Base-by-base conservation (phyloP, 2,888 invertebrate species). In the Kuschelorhynchus macadamiae region DNA sequence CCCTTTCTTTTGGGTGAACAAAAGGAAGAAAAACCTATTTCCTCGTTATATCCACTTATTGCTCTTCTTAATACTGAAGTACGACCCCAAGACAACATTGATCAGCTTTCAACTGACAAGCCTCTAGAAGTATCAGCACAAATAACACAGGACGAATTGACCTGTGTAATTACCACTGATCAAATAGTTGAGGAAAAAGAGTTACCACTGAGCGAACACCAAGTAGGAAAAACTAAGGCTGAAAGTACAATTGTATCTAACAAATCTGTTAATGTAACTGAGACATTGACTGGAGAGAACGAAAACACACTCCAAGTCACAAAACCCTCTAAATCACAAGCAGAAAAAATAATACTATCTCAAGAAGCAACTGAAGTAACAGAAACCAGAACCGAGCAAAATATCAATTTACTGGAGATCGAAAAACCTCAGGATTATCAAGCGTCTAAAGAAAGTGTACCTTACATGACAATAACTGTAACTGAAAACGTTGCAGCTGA, bases 131-230 rank as follows among this genome's bases (percentile, higher is more conserved):
- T 72, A 56, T 70, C 46, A 36, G 78, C 78, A 5, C 62, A 72
- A 12, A 7, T 85, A 3, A 67, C 71, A 14, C 81, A 79, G 12
- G 75, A 82, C 67, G 82, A 85, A 72, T 79, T 83, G 42, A 85
- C 86, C 78, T 79, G 87, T 70, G 67, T 88, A 12, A 81, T 81
- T 44, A 84, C 86, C 4, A 84, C 85, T 1, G 85, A 87, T 80
- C 80, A 85, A 21, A 72, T 85, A 42, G 75, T 84, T 5, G 84
- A 85, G 55, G 88, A 88, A 76, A 80, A 78, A 30, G 85, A 85
- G 80, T 75, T 71, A 16, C 75, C 75, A 25, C 81, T 85, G 47
- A 70, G 63, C 7, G 61, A 76, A 21, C 80, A 81, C 67, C 80
- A 83, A 11, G 68, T 79, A 1, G 76, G 77, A 30, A 78, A 77